Evolutionary conservation across 2,797 vertebrate species (phyloP).

Genomic region (Acropternis orthonyx): DNA sequence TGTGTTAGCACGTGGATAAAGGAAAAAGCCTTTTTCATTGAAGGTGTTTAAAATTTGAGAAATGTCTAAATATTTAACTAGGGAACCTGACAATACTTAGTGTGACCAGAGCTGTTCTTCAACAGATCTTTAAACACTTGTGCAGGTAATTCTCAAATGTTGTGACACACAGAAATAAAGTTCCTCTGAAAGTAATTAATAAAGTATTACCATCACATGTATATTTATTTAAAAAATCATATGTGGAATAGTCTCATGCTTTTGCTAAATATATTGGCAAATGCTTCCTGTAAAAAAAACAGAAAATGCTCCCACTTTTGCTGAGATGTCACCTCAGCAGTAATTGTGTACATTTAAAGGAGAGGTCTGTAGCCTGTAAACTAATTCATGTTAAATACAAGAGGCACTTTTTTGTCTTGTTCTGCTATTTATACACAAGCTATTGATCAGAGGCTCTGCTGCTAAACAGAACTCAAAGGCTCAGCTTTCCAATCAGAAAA

Average conservation of each 20-base stretch:
- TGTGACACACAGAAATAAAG: background rate
- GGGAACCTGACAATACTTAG: background rate
- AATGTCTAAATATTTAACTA: constrained; percentile 20
- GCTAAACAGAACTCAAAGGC: background rate
- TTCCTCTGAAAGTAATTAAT: background rate
- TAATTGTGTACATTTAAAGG: background rate
- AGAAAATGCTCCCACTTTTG: background rate
- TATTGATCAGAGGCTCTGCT: background rate
- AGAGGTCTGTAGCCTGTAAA: background rate
- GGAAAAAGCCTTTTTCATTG: background rate
- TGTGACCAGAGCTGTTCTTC: background rate
- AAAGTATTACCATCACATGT: background rate
- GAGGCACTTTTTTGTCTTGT: background rate
- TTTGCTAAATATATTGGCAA: background rate
- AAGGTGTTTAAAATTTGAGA: constrained; percentile 33
- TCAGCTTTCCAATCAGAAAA: background rate
- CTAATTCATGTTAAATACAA: background rate
- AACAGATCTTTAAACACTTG: background rate
- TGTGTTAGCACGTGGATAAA: constrained; percentile 31
- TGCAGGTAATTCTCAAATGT: background rate
- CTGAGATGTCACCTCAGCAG: background rate
- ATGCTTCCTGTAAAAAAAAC: background rate
- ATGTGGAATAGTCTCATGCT: background rate
- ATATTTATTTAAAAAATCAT: background rate
- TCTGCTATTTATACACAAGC: background rate